These are phyloP conservation scores for Agrotis clavis DNA, from an alignment of 2,888 invertebrate genomes.

Conservation along the genomic window DNA sequence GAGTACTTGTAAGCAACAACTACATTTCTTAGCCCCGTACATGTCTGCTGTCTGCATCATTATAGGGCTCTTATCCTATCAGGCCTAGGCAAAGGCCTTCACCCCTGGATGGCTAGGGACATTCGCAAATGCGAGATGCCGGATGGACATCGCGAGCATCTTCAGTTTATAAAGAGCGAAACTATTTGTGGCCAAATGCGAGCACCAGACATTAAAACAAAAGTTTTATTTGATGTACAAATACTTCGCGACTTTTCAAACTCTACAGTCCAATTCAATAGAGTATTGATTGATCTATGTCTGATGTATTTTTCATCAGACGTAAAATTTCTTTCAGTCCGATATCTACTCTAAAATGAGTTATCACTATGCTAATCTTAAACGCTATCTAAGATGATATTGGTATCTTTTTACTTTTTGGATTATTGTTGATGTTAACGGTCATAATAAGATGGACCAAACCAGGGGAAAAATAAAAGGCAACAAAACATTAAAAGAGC, in stretches of 20 bases:
- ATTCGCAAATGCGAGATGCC: conserved; percentile 9
- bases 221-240: background rate
- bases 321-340: background rate
- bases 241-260: background rate
- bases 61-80: conserved; percentile 30
- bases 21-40: background rate
- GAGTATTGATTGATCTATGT: conserved; percentile 16
- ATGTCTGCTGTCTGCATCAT: conserved; percentile 23
- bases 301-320: conserved; percentile 6
- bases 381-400: background rate
- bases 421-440: background rate
- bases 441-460: too few relatives aligned
- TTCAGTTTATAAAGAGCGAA: background rate
- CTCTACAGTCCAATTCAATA: background rate
- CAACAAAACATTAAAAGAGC: background rate
- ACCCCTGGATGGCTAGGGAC: conserved; percentile 40
- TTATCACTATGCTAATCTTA: conserved; percentile 1
- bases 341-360: conserved; percentile 2
- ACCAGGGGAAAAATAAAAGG: background rate
- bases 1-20: background rate
- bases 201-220: background rate
- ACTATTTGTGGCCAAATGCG: background rate
- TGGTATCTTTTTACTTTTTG: background rate
- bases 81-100: background rate
- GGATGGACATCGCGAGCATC: background rate